A percentile compares a stretch with the other conserved stretches of the same genome.
phyloP scores from a whole-genome alignment of 1,140 invertebrate genomes.

The Luehdorfia chinensis region DNA sequence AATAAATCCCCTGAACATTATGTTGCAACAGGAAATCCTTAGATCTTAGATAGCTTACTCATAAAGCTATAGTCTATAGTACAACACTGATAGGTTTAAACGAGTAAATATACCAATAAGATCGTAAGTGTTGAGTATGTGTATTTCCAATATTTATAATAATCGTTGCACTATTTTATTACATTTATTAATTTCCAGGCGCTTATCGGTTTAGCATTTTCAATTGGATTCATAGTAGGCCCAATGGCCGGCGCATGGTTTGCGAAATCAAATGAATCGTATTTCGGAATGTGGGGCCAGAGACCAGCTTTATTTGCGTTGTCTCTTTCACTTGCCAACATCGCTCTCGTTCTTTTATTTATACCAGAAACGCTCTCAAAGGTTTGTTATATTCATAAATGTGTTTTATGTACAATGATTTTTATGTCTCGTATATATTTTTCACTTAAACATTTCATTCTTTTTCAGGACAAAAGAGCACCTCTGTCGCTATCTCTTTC shows the following conservation, averaged over 20 bases:
- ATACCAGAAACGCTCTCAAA: conserved; percentile 92
- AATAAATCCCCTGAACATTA: no score
- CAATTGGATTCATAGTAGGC: conserved; percentile 97
- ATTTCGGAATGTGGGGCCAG: conserved; percentile 83
- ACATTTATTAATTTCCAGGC: conserved; percentile 88
- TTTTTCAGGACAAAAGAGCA: conserved; percentile 82
- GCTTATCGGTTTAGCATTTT: conserved; percentile 97
- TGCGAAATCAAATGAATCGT: conserved; percentile 79
- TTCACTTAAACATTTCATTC: conserved; percentile 24
- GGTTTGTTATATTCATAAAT: conserved; percentile 54
- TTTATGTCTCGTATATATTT: conserved; percentile 17
- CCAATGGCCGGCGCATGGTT: conserved; percentile 96
- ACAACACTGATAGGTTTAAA: no score
- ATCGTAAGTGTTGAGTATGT: no score
- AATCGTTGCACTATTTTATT: no score
- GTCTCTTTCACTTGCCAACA: conserved; percentile 85
- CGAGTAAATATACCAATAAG: no score
- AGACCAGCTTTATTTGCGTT: conserved; percentile 93
- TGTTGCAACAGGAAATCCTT: no score
- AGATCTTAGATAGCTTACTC: no score
- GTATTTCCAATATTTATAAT: no score
- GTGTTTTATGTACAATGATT: no score
- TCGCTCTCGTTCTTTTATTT: conserved; percentile 86
- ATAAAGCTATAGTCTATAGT: no score
- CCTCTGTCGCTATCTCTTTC: conserved; percentile 82